Base-by-base conservation (phyloP, 2,888 invertebrate species). In the Diarsia dahlii region DNA sequence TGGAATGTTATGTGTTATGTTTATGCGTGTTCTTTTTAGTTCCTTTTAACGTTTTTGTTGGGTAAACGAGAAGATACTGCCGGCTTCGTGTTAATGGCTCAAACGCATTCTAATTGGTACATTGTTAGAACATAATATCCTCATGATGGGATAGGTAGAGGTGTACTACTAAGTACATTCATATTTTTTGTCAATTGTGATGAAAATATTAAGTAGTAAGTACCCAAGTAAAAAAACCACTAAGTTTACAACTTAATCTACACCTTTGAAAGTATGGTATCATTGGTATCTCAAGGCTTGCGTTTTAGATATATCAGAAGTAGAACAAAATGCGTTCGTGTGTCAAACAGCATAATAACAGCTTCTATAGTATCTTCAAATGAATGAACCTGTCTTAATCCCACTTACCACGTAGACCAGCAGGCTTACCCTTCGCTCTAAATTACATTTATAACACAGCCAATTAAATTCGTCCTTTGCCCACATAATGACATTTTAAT, bases 1-100 rank as follows among this genome's bases (percentile, higher is more conserved):
- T 81, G 84, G 84, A 80, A 81, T 81, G 85, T 80, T 74, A 70
- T 79, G 68, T 54, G 64, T 68, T 78, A 71, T 74, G 60, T 75
- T 56, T 67, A 56, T 64, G 45, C 68, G 34, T 69, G 75, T 52
- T 64, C 23, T 66, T 69, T 72, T 60, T 56, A 84, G 66, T 84
- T 84, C 70, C 80, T 71, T 46, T 71, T 56, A 64, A 34, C 2
- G 12, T 72, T 65, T 79, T 84, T 84, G 50, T 60, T 46, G 20
- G 28, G 69, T 28, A 13, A 4, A 56, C 45, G 34, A 34, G 54
- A 50, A 48, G 64, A 76, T 1, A 10, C 48, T 70, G 69, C 28
- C 54, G 54, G 76, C 10, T 69, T 64, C 23, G 20, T 58, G n/a
- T 23, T 54, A 10, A 50, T 70, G 39, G 45, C 10, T 50, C 5